These are phyloP conservation scores for Ochropleura leucogaster DNA, from an alignment of 2,888 invertebrate species.

Conservation along the genomic window DNA sequence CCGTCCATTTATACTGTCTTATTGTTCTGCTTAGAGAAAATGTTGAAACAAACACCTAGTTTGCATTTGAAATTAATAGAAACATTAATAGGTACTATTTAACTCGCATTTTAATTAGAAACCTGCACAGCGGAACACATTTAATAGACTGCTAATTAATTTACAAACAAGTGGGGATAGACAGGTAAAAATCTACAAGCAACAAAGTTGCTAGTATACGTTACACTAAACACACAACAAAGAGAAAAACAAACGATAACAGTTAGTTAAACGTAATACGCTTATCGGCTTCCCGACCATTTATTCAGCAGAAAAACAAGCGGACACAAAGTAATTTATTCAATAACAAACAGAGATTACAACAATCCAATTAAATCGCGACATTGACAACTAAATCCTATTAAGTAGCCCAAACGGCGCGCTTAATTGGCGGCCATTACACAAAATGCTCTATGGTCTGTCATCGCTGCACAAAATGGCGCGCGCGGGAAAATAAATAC, in stretches of 20 bases:
- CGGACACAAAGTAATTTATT: slow-evolving; percentile 68
- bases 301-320: slow-evolving; percentile 58
- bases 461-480: slow-evolving; percentile 85
- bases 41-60: slow-evolving; percentile 23
- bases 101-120: slow-evolving; percentile 38
- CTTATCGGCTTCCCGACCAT: slow-evolving; percentile 52
- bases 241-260: slow-evolving; percentile 24
- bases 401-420: slow-evolving; percentile 81
- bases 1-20: slow-evolving; percentile 47
- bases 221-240: slow-evolving; percentile 5
- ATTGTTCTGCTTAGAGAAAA: slow-evolving; percentile 50
- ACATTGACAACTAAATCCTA: slow-evolving; percentile 90
- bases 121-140: slow-evolving; percentile 35
- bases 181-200: slow-evolving; percentile 18
- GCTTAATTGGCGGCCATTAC: slow-evolving; percentile 89
- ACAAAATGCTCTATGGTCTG: slow-evolving; percentile 84
- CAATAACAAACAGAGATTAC: slow-evolving; percentile 80
- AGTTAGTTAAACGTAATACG: slow-evolving; percentile 40
- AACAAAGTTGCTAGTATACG: slow-evolving; percentile 19
- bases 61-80: slow-evolving; percentile 50
- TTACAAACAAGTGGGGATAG: slow-evolving; percentile 26
- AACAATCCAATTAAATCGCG: slow-evolving; percentile 87
- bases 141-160: slow-evolving; percentile 45
- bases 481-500: slow-evolving; percentile 87
- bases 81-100: slow-evolving; percentile 48